Conservation (phyloP, 1,140 invertebrate species). For the Macrosteles quadrilineatus region DNA sequence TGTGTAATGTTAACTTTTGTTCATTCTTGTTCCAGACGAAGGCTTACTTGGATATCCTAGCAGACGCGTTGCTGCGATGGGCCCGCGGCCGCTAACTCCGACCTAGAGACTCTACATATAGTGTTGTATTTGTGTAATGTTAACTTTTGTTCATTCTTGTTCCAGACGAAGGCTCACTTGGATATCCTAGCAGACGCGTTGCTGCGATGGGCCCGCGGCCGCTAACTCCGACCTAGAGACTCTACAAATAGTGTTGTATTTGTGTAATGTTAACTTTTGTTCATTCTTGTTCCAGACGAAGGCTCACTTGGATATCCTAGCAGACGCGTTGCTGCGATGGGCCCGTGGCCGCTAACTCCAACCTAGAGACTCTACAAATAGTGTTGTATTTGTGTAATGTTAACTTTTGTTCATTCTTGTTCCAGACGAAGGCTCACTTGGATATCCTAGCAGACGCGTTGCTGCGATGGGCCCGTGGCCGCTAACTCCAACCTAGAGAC, state of each 20-base stretch:
- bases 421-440: constrained; percentile 92
- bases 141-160: too few species aligned
- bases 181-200: constrained; percentile 91
- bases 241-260: too few species aligned
- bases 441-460: constrained; percentile 91
- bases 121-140: too few species aligned
- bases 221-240: background rate
- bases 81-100: background rate
- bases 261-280: constrained; percentile 45
- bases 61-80: constrained; percentile 80
- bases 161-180: constrained; percentile 93
- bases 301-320: constrained; percentile 89
- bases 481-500: constrained; percentile 52
- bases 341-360: constrained; percentile 51
- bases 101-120: background rate
- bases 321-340: constrained; percentile 80
- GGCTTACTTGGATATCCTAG: constrained; percentile 89
- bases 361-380: constrained; percentile 80
- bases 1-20: too few species aligned
- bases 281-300: constrained; percentile 82
- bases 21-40: constrained; percentile 76
- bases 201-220: constrained; percentile 56
- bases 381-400: too few species aligned
- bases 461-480: constrained; percentile 56
- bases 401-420: constrained; percentile 46